These are phyloP conservation scores for Pluvianellus socialis DNA, from an alignment of 2,113 vertebrate species.

Conservation along the genomic window DNA sequence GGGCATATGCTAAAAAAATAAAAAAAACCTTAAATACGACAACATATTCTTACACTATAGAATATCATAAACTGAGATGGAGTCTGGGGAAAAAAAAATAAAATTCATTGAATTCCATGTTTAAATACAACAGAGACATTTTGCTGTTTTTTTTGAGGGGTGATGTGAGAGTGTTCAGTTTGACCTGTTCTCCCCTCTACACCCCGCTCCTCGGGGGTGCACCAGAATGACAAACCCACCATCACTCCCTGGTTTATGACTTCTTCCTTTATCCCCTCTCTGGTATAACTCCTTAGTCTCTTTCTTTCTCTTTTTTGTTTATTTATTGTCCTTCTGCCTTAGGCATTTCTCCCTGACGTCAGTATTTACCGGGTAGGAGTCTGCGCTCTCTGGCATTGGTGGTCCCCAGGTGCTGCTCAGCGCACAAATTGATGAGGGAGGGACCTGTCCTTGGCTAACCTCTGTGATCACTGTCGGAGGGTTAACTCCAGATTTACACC, in stretches of 20 bases:
- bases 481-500: background rate
- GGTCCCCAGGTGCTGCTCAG: background rate
- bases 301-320: background rate
- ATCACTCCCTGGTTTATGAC: background rate
- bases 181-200: background rate
- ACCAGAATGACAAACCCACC: background rate
- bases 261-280: background rate
- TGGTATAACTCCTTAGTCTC: background rate
- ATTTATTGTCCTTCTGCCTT: background rate
- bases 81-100: background rate
- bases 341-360: background rate
- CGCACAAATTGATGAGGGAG: background rate
- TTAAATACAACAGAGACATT: background rate
- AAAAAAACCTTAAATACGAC: background rate
- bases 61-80: background rate
- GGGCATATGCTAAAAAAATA: constrained; percentile 31
- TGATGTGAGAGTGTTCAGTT: background rate
- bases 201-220: fast-evolving
- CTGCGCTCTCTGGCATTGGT: background rate
- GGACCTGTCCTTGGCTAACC: background rate
- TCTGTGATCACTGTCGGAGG: background rate
- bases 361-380: background rate
- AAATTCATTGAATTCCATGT: background rate
- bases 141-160: background rate
- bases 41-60: background rate